phyloP scores from a whole-genome alignment of 2,797 vertebrate species.

The Parotocinclus haroldoi region DNA sequence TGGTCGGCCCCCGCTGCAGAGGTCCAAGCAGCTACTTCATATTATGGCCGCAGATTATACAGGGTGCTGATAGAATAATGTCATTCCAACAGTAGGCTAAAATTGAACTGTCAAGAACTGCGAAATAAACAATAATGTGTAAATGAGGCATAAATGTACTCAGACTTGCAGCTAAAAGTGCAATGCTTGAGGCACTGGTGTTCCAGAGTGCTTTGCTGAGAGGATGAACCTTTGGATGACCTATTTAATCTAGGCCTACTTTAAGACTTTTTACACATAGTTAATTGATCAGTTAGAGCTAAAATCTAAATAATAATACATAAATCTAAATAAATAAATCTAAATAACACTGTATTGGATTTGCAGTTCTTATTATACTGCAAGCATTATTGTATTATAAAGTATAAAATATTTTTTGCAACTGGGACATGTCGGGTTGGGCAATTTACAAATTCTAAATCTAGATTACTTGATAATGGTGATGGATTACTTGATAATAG shows the following conservation, averaged over 20 bases:
- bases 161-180: constrained; percentile 14
- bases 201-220: not conserved
- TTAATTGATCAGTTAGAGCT: no score
- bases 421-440: not conserved
- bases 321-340: no score
- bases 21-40: constrained; percentile 50
- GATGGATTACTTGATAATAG: no score
- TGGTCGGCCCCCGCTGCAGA: constrained; percentile 59
- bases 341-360: no score
- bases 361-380: no score
- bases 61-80: constrained; percentile 32
- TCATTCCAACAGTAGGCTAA: constrained; percentile 39
- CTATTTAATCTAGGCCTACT: no score
- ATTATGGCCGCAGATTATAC: constrained; percentile 44
- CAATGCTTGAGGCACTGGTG: not conserved
- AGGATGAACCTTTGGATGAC: not conserved
- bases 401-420: no score
- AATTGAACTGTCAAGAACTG: constrained; percentile 59
- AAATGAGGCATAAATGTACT: constrained; percentile 27
- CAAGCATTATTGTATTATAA: no score
- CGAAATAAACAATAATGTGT: constrained; percentile 53
- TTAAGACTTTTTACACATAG: no score
- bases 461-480: no score
- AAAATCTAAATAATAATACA: no score
- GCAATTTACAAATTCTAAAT: no score